Evolutionary conservation across 1,140 invertebrate genomes (phyloP).

Genomic region (Conopomorpha cramerella): DNA sequence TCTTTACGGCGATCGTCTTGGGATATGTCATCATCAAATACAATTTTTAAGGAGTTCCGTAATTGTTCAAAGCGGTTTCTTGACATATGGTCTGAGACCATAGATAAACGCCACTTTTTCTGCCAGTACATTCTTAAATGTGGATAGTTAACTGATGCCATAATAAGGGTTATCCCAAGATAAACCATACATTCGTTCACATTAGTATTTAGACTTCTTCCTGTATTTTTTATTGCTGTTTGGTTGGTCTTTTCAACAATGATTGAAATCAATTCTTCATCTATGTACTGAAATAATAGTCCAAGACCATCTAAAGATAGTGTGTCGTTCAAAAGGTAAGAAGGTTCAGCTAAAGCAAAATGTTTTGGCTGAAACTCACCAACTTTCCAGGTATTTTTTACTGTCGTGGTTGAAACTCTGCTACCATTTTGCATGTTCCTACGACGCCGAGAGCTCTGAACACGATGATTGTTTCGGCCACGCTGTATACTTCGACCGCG

Average conservation of each 20-base stretch:
- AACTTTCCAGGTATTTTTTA: too few relatives aligned
- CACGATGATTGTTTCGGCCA: too few relatives aligned
- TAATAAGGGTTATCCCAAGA: slow-evolving; percentile 1
- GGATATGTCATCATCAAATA: neutral
- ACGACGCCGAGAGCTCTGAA: too few relatives aligned
- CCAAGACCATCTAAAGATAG: neutral
- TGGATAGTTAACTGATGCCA: slow-evolving; percentile 1
- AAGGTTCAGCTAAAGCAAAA: neutral
- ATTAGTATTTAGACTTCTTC: neutral
- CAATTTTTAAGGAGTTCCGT: slow-evolving; percentile 1
- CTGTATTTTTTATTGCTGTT: neutral
- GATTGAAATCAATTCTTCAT: neutral
- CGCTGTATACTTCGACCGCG: too few relatives aligned
- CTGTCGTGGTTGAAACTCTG: too few relatives aligned
- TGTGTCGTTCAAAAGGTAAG: neutral
- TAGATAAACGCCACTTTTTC: neutral
- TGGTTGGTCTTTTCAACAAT: slow-evolving; percentile 2
- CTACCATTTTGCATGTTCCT: too few relatives aligned
- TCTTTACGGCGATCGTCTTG: neutral
- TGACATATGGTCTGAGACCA: slow-evolving; percentile 1
- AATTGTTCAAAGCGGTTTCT: neutral
- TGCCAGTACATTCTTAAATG: slow-evolving; percentile 3
- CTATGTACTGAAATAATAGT: slow-evolving; percentile 1
- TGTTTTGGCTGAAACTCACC: neutral
- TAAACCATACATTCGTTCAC: neutral